Evolutionary conservation across 2,888 invertebrate genomes (phyloP).

Genomic region (Spodoptera littoralis): DNA sequence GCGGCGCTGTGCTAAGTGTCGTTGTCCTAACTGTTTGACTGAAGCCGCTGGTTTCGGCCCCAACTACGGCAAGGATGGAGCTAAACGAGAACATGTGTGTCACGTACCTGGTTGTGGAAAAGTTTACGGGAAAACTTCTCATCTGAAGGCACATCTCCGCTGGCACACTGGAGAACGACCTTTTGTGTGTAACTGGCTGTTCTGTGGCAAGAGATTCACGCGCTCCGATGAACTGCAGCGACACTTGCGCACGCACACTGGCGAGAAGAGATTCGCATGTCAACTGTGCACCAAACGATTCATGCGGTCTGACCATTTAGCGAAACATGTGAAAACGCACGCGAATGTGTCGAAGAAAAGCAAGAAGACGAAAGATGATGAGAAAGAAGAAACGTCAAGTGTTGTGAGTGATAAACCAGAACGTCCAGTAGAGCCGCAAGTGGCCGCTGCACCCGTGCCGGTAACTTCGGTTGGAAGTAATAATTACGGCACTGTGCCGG

Average conservation of each 20-base stretch:
- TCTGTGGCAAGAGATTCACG: conserved; percentile 97
- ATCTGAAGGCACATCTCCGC: conserved; percentile 96
- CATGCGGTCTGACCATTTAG: conserved; percentile 97
- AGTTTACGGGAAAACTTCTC: conserved; percentile 97
- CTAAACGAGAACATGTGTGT: conserved; percentile 95
- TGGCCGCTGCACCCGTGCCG: conserved; percentile 45
- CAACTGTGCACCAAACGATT: conserved; percentile 96
- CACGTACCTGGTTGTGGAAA: conserved; percentile 96
- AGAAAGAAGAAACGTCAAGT: conserved; percentile 78
- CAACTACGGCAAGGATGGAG: conserved; percentile 92
- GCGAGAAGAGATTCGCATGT: conserved; percentile 96
- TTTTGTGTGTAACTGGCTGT: conserved; percentile 96
- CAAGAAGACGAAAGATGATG: conserved; percentile 79
- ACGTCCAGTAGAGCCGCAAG: conserved; percentile 37
- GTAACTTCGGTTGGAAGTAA: conserved; percentile 69
- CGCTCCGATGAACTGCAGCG: conserved; percentile 97
- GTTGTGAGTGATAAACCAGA: conserved; percentile 65
- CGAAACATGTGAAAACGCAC: conserved; percentile 97
- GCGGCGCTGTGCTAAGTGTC: conserved; percentile 92
- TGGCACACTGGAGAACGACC: conserved; percentile 98
- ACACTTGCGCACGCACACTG: conserved; percentile 96
- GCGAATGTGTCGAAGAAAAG: conserved; percentile 89
- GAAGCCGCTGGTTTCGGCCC: conserved; percentile 94
- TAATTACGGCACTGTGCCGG: conserved; percentile 76
- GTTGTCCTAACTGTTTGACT: conserved; percentile 94